A percentile compares a stretch with the other conserved stretches of the same genome.
These are phyloP conservation scores for Thaumetopoea pityocampa DNA, from an alignment of 1,140 invertebrate genomes.

Conservation along the genomic window DNA sequence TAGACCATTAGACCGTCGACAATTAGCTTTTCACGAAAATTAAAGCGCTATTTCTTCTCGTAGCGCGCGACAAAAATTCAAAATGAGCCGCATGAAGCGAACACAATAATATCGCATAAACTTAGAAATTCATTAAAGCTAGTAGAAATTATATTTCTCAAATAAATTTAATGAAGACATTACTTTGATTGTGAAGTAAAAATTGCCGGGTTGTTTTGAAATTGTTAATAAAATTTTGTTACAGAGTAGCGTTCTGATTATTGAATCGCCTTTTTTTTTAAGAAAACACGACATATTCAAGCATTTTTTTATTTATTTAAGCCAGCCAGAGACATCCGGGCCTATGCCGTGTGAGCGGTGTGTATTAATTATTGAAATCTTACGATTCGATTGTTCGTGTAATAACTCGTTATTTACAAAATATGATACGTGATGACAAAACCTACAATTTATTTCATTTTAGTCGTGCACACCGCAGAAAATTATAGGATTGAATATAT, in stretches of 20 bases:
- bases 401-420: conserved; percentile 23
- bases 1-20: conserved; percentile 13
- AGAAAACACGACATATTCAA: conserved; percentile 5
- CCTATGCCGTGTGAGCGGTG: not conserved
- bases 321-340: not conserved
- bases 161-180: conserved; percentile 38
- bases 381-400: conserved; percentile 12
- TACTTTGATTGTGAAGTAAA: conserved; percentile 27
- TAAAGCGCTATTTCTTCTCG: conserved; percentile 4
- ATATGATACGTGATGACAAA: conserved; percentile 13
- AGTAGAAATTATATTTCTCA: conserved; percentile 39
- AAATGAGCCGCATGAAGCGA: conserved; percentile 28
- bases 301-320: conserved; percentile 15
- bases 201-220: conserved; percentile 24
- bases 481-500: conserved; percentile 23
- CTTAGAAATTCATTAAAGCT: conserved; percentile 48
- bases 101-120: conserved; percentile 37
- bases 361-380: conserved; percentile 16
- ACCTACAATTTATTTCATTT: conserved; percentile 28
- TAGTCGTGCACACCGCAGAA: conserved; percentile 20
- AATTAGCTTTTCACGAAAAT: conserved; percentile 7
- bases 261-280: conserved; percentile 1
- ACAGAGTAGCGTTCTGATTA: conserved; percentile 3
- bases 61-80: conserved; percentile 19
- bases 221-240: conserved; percentile 21